These are phyloP conservation scores for Nephila pilipes DNA, from an alignment of 1,140 invertebrate species.

Conservation along the genomic window DNA sequence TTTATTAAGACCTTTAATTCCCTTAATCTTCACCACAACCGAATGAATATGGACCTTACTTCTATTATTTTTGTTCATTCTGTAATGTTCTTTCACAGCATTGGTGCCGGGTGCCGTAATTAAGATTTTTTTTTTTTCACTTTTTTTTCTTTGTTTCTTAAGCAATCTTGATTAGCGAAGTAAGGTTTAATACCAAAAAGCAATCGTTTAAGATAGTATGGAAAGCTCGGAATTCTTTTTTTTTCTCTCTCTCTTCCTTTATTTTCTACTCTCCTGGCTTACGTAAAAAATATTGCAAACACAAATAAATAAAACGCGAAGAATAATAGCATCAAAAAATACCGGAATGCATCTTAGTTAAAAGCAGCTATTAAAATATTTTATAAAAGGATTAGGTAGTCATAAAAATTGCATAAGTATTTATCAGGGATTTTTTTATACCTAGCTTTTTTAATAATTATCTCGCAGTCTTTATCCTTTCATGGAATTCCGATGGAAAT, in stretches of 20 bases:
- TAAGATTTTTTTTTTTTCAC: not conserved
- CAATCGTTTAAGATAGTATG: not conserved
- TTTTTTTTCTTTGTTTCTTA: not conserved
- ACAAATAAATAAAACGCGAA: not conserved
- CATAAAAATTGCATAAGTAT: constrained; percentile 22
- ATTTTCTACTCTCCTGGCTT: not conserved
- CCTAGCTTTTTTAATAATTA: not conserved
- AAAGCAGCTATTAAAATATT: constrained; percentile 33
- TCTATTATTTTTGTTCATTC: no score
- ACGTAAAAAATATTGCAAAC: not conserved
- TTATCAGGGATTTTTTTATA: not conserved
- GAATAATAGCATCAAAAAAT: not conserved
- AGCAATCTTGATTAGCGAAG: not conserved
- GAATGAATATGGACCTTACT: no score
- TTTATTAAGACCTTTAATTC: no score
- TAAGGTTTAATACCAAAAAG: not conserved
- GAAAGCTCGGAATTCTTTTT: not conserved
- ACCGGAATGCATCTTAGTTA: not conserved
- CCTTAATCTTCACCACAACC: no score
- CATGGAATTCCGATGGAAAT: not conserved
- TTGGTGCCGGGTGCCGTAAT: not conserved
- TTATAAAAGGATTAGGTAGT: constrained; percentile 23
- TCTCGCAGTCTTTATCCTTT: not conserved
- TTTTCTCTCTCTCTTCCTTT: not conserved
- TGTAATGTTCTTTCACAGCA: not conserved